Conservation (phyloP, 2,113 vertebrate genomes). For the Carettochelys insculpta region DNA sequence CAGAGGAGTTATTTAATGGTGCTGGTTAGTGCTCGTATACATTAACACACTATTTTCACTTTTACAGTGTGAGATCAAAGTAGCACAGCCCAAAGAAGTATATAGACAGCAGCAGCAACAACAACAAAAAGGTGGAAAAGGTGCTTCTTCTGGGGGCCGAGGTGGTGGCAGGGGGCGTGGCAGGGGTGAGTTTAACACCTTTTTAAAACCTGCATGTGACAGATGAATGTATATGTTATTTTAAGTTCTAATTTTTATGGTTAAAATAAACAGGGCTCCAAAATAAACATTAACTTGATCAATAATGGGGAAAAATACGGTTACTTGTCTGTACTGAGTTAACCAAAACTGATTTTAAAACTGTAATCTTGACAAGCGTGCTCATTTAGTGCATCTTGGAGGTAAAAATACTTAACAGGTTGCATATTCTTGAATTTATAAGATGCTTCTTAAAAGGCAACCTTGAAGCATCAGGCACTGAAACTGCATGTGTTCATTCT, state of each 20-base stretch:
- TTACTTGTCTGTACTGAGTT: background rate
- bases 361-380: background rate
- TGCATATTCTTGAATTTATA: background rate
- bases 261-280: fast-evolving
- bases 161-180: constrained; percentile 84
- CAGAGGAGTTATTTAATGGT: too few species aligned
- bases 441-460: background rate
- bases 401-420: background rate
- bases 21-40: background rate
- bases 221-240: background rate
- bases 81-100: constrained; percentile 90
- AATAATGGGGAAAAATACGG: background rate
- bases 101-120: constrained; percentile 90
- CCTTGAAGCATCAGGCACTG: too few species aligned
- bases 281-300: background rate
- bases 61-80: constrained; percentile 90
- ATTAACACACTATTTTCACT: background rate
- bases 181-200: constrained; percentile 73
- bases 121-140: constrained; percentile 82
- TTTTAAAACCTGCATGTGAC: fast-evolving
- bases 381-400: background rate
- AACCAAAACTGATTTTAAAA: background rate
- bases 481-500: background rate
- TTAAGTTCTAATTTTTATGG: fast-evolving
- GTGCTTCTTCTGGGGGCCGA: constrained; percentile 76